phyloP scores from a whole-genome alignment of 1,140 invertebrate species.

The Drosophila nebulosa region DNA sequence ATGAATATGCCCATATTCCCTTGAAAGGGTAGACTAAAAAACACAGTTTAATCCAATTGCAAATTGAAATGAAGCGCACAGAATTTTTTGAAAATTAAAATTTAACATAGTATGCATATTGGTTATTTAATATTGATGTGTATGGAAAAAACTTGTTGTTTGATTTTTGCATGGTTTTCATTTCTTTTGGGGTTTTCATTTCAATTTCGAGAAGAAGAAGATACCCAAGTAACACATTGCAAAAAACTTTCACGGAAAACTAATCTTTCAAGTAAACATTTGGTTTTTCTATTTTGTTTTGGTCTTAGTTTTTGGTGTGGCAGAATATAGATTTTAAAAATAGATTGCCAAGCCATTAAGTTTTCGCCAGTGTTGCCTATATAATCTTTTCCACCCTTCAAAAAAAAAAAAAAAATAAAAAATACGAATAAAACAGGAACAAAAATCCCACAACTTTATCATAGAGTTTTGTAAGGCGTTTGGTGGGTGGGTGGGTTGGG shows the following conservation, averaged over 20 bases:
- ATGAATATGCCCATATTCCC: background rate
- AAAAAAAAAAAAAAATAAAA: background rate
- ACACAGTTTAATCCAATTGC: background rate
- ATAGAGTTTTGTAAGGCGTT: background rate
- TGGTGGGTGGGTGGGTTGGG: background rate
- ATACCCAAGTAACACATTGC: constrained; percentile 15
- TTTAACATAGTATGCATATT: constrained; percentile 13
- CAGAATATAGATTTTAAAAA: constrained; percentile 52
- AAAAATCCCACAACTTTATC: background rate
- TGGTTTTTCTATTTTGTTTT: constrained; percentile 4
- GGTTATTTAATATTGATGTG: constrained; percentile 7
- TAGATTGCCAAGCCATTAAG: constrained; percentile 54
- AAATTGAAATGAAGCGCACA: background rate
- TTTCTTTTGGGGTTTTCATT: background rate
- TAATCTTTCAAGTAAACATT: constrained; percentile 38
- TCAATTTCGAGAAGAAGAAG: background rate
- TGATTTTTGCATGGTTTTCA: constrained; percentile 15
- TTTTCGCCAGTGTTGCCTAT: constrained; percentile 17
- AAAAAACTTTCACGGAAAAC: constrained; percentile 29
- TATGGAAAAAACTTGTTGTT: constrained; percentile 15
- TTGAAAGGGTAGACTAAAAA: background rate
- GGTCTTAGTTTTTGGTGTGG: constrained; percentile 36
- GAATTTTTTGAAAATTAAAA: constrained; percentile 4
- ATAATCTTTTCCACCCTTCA: constrained; percentile 13
- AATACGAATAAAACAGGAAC: background rate